Evolutionary conservation across 2,797 vertebrate species (phyloP).

Genomic region (Yasuhikotakia modesta): DNA sequence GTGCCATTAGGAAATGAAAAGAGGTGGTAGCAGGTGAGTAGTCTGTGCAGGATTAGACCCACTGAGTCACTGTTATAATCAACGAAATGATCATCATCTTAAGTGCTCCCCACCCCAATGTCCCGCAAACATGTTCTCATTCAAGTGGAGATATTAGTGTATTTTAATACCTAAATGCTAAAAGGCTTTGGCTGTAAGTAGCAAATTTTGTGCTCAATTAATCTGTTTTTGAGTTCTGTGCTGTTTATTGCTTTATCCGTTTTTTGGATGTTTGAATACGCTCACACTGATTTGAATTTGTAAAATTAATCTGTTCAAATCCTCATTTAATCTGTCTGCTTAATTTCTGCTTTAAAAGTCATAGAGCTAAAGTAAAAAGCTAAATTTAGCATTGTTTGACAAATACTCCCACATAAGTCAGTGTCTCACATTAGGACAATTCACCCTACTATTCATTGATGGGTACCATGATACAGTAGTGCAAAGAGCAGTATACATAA

Average conservation of each 20-base stretch:
- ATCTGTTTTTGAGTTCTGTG: constrained; percentile 25
- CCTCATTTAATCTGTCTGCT: neutral
- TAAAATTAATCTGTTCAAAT: constrained; percentile 19
- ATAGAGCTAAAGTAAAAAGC: neutral
- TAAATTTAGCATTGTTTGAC: neutral
- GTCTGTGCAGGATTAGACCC: constrained; percentile 30
- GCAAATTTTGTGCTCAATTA: constrained; percentile 11
- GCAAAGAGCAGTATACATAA: neutral
- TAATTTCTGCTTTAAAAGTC: constrained; percentile 6
- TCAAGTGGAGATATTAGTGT: constrained; percentile 24
- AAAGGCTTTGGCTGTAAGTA: constrained; percentile 39
- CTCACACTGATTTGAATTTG: constrained; percentile 19
- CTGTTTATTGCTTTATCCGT: neutral
- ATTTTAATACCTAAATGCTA: constrained; percentile 32
- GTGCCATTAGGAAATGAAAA: constrained; percentile 19
- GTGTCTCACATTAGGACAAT: no score
- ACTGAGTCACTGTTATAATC: constrained; percentile 28
- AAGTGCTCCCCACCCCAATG: constrained; percentile 2
- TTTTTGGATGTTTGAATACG: neutral
- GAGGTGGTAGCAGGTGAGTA: constrained; percentile 10
- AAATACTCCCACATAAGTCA: no score
- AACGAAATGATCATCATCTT: constrained; percentile 38
- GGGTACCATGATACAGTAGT: neutral
- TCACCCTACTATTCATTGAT: neutral
- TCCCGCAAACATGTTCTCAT: constrained; percentile 7